A percentile compares a stretch with the other conserved stretches of the same genome.
Evolutionary conservation across 2,113 vertebrate species (phyloP).

Genomic region (Laterallus jamaicensis): DNA sequence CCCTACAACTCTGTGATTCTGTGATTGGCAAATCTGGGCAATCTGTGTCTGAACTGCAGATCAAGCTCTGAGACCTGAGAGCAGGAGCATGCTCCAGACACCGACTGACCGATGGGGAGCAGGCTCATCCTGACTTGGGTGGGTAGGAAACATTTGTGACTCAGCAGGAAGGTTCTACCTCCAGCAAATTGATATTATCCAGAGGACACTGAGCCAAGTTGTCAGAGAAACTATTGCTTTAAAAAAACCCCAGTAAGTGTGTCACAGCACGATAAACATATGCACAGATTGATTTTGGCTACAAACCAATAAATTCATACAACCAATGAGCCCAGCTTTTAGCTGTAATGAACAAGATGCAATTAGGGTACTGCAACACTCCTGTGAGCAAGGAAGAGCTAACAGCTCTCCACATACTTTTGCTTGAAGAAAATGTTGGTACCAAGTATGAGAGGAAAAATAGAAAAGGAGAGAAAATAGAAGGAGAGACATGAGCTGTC

Average conservation of each 20-base stretch:
- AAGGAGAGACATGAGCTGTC: background rate
- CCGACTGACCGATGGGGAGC: background rate
- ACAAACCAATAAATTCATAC: background rate
- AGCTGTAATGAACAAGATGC: background rate
- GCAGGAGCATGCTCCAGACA: background rate
- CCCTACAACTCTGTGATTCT: too few relatives aligned
- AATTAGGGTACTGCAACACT: background rate
- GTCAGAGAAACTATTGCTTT: conserved; percentile 41
- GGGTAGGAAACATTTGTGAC: background rate
- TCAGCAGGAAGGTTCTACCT: background rate
- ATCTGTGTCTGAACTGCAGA: background rate
- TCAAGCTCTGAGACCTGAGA: background rate
- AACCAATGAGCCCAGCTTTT: background rate
- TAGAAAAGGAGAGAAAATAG: background rate
- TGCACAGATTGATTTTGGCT: conserved; percentile 47
- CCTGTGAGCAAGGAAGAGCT: background rate
- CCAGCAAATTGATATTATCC: background rate
- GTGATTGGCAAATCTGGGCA: background rate
- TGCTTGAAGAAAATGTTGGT: background rate
- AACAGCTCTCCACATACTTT: background rate
- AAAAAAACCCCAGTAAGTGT: background rate
- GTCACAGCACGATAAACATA: conserved; percentile 39
- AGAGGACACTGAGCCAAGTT: background rate
- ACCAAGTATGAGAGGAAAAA: background rate
- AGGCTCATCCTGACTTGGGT: fast-evolving